A percentile compares a stretch with the other conserved stretches of the same genome.
Conservation (phyloP, 2,113 vertebrate genomes). For the Channa argus region DNA sequence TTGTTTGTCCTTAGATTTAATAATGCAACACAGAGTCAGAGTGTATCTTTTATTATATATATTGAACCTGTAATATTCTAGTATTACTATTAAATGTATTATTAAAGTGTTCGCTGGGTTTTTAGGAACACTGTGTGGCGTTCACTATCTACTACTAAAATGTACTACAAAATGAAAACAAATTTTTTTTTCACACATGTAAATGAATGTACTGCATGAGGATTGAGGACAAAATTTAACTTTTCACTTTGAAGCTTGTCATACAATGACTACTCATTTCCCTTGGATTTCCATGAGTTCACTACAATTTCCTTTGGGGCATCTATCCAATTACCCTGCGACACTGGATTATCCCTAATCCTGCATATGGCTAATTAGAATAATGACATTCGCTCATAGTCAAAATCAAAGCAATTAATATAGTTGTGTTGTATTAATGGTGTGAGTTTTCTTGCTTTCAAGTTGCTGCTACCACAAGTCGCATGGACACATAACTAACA, state of each 20-base stretch:
- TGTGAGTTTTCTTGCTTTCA: slow-evolving; percentile 53
- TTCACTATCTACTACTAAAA: too few species aligned
- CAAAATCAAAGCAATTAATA: slow-evolving; percentile 78
- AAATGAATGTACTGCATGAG: slow-evolving; percentile 56
- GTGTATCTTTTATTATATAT: background rate
- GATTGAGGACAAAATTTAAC: slow-evolving; percentile 51
- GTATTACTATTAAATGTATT: background rate
- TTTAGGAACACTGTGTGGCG: too few species aligned
- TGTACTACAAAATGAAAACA: background rate
- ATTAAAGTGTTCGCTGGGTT: too few species aligned
- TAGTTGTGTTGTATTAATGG: slow-evolving; percentile 62
- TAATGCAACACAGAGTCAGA: background rate
- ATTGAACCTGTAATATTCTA: background rate
- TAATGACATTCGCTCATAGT: slow-evolving; percentile 73
- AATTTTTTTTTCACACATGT: background rate
- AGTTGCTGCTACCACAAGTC: slow-evolving; percentile 34
- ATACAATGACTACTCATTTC: slow-evolving; percentile 80
- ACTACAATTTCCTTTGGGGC: slow-evolving; percentile 76
- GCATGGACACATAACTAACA: slow-evolving; percentile 27
- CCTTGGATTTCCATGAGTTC: slow-evolving; percentile 75
- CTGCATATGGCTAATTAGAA: slow-evolving; percentile 82
- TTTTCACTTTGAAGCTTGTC: slow-evolving; percentile 75
- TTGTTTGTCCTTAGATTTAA: background rate
- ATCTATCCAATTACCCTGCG: slow-evolving; percentile 81
- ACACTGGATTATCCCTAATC: slow-evolving; percentile 82